Evolutionary conservation across 2,113 vertebrate genomes (phyloP).

Genomic region (Narcine bancroftii): DNA sequence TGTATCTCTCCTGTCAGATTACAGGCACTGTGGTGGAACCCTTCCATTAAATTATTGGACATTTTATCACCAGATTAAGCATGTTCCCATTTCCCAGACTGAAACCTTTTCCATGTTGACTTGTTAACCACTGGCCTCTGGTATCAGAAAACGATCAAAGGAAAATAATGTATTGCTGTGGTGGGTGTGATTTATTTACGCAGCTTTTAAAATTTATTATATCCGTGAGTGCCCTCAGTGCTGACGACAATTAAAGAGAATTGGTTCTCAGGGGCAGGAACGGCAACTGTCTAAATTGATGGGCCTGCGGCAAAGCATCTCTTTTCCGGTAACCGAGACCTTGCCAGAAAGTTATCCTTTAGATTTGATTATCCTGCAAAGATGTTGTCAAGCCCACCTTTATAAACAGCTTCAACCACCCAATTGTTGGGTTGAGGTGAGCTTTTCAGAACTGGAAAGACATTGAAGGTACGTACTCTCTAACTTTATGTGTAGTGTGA

Average conservation of each 20-base stretch:
- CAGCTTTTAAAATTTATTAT: background rate
- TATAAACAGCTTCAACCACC: background rate
- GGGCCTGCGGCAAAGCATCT: background rate
- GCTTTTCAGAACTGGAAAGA: background rate
- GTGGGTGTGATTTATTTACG: background rate
- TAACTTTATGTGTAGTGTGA: background rate
- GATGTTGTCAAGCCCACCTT: background rate
- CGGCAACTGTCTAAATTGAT: background rate
- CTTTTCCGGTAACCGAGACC: background rate
- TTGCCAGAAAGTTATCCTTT: background rate
- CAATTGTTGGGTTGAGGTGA: background rate
- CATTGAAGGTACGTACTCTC: background rate
- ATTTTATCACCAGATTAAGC: background rate
- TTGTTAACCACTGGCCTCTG: background rate
- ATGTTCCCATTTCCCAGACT: background rate
- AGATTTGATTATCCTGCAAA: background rate
- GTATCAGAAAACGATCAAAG: background rate
- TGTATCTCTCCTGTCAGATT: too few species aligned
- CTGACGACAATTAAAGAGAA: background rate
- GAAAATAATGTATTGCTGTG: background rate
- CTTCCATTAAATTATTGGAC: background rate
- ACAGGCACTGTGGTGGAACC: too few species aligned
- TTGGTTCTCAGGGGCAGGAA: background rate
- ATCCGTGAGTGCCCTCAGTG: too few species aligned
- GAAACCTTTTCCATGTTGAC: background rate